phyloP scores from a whole-genome alignment of 2,797 vertebrate genomes.

The Crotalus adamanteus region DNA sequence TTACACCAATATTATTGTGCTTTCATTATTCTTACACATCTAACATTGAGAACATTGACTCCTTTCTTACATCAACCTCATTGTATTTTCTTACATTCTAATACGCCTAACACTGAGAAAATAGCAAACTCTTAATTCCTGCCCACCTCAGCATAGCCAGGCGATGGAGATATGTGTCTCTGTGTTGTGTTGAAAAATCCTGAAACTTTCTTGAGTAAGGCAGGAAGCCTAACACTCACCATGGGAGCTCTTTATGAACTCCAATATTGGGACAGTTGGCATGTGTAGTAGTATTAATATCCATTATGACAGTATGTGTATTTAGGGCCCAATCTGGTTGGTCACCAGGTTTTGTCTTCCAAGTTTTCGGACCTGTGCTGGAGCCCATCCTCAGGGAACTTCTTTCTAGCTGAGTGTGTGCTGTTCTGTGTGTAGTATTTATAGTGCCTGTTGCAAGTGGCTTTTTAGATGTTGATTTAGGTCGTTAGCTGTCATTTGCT shows the following conservation, averaged over 20 bases:
- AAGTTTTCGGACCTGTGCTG: not conserved
- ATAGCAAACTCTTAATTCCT: not conserved
- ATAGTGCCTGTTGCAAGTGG: not conserved
- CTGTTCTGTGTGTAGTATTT: not conserved
- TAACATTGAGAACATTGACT: not conserved
- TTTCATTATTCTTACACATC: too few species aligned
- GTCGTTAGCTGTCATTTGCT: not conserved
- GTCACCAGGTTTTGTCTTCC: not conserved
- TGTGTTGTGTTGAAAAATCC: not conserved
- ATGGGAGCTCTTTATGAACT: not conserved
- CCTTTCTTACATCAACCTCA: not conserved
- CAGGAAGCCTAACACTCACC: not conserved
- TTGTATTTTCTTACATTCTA: not conserved
- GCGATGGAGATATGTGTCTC: not conserved
- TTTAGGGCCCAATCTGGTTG: not conserved
- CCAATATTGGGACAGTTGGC: not conserved
- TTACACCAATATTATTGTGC: too few species aligned
- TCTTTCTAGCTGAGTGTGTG: not conserved
- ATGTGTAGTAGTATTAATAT: not conserved
- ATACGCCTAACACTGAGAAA: not conserved
- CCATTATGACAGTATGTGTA: not conserved
- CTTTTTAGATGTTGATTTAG: not conserved
- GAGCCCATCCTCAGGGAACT: not conserved
- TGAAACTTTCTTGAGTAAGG: not conserved
- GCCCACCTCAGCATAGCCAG: not conserved